A percentile compares a stretch with the other conserved stretches of the same genome.
phyloP scores from a whole-genome alignment of 1,140 invertebrate species.

The Akabosia matsudoensis region DNA sequence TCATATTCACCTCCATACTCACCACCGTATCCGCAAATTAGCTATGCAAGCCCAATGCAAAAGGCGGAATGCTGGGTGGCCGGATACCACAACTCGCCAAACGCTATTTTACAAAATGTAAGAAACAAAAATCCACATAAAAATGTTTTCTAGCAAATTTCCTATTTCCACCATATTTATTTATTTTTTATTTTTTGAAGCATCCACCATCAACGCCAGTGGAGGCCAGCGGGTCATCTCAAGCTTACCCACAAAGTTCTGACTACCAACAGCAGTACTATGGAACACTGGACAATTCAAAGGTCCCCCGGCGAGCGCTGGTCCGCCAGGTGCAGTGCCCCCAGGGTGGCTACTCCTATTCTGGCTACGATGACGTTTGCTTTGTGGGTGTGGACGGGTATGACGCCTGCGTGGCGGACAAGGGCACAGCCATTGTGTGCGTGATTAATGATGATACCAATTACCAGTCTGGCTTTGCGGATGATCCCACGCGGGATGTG shows the following conservation, averaged over 20 bases:
- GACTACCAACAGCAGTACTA: not conserved
- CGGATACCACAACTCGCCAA: conserved; percentile 37
- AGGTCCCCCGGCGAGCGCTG: conserved; percentile 31
- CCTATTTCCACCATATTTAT: not conserved
- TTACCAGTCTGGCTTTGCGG: conserved; percentile 4
- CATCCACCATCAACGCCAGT: not conserved
- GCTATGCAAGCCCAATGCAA: not conserved
- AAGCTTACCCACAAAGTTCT: not conserved
- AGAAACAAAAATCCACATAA: no score
- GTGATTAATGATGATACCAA: conserved; percentile 30
- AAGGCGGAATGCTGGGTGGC: conserved; percentile 41
- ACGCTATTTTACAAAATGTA: conserved; percentile 39
- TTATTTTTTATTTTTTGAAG: not conserved
- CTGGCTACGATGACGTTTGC: conserved; percentile 12
- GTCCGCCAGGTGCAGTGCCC: conserved; percentile 38
- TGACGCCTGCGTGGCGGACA: conserved; percentile 44
- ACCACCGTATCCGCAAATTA: not conserved
- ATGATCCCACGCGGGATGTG: not conserved
- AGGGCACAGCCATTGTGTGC: conserved; percentile 39
- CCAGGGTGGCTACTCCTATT: not conserved
- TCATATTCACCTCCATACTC: no score
- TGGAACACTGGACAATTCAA: conserved; percentile 21
- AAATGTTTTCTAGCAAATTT: no score
- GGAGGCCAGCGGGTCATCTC: not conserved
- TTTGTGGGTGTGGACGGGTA: conserved; percentile 42